phyloP scores from a whole-genome alignment of 2,888 invertebrate genomes.

The Beris chalybata region DNA sequence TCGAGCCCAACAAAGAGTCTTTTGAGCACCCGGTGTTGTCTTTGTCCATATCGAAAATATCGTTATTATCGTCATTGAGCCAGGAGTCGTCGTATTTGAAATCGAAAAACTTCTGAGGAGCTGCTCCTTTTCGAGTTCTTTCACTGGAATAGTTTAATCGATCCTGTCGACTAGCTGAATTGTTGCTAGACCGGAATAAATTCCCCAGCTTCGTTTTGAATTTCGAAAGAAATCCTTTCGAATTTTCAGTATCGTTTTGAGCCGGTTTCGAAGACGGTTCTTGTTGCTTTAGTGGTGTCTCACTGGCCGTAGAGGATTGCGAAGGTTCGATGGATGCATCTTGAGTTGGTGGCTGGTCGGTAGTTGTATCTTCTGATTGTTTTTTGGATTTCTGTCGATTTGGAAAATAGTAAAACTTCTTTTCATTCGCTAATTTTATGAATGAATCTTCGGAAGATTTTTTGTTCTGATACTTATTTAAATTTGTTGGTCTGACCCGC shows the following conservation, averaged over 20 bases:
- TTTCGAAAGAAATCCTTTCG: constrained; percentile 1
- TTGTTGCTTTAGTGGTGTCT: too few species aligned
- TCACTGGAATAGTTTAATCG: neutral
- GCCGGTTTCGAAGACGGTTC: too few species aligned
- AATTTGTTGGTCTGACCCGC: too few species aligned
- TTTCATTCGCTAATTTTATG: neutral
- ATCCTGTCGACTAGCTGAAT: neutral
- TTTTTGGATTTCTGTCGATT: neutral
- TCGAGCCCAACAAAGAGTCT: too few species aligned
- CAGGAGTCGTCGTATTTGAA: constrained; percentile 15
- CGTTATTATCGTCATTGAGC: constrained; percentile 1
- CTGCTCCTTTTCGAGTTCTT: neutral
- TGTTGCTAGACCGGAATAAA: constrained; percentile 10
- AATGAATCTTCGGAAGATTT: neutral
- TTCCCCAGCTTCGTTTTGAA: constrained; percentile 13
- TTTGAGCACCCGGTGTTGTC: neutral
- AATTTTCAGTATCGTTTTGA: neutral
- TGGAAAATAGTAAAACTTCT: constrained; percentile 27
- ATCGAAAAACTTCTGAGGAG: constrained; percentile 11
- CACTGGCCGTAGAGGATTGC: too few species aligned
- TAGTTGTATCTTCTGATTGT: constrained; percentile 1
- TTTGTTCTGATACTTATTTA: neutral
- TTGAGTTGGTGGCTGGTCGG: too few species aligned
- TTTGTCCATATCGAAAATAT: constrained; percentile 1
- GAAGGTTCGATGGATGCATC: too few species aligned